A percentile compares a stretch with the other conserved stretches of the same genome.
Evolutionary conservation across 2,797 vertebrate species (phyloP).

Genomic region (Falco rusticolus): DNA sequence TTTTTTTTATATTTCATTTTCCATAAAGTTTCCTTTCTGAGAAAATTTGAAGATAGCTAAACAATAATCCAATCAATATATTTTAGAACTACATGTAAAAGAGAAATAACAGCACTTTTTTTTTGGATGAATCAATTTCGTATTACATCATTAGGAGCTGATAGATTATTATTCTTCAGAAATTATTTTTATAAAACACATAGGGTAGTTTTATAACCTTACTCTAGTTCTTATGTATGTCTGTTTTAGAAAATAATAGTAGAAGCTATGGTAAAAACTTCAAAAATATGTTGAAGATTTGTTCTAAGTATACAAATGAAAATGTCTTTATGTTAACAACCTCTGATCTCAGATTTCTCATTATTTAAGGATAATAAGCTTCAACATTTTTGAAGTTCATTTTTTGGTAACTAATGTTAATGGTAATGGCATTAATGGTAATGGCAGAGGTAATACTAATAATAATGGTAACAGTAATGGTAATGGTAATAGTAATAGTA

Average conservation of each 20-base stretch:
- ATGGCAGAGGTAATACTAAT: too few species aligned
- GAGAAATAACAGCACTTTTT: background rate
- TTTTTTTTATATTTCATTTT: background rate
- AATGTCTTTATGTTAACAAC: background rate
- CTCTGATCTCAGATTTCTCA: background rate
- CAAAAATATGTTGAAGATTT: background rate
- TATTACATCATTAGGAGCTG: background rate
- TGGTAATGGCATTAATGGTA: too few species aligned
- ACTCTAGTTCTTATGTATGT: background rate
- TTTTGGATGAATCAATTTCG: background rate
- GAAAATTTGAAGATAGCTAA: background rate
- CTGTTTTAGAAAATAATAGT: background rate
- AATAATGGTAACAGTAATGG: background rate
- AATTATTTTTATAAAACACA: background rate
- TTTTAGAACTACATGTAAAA: background rate
- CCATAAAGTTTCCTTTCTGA: background rate
- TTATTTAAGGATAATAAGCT: background rate
- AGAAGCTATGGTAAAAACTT: background rate
- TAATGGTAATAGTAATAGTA: background rate
- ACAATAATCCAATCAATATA: background rate
- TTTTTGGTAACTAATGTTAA: background rate
- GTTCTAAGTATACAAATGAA: background rate
- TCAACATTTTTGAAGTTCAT: background rate
- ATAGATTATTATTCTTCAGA: background rate
- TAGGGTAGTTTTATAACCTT: background rate